Conservation (phyloP, 2,888 invertebrate species). For the Dicyrtomina minuta region DNA sequence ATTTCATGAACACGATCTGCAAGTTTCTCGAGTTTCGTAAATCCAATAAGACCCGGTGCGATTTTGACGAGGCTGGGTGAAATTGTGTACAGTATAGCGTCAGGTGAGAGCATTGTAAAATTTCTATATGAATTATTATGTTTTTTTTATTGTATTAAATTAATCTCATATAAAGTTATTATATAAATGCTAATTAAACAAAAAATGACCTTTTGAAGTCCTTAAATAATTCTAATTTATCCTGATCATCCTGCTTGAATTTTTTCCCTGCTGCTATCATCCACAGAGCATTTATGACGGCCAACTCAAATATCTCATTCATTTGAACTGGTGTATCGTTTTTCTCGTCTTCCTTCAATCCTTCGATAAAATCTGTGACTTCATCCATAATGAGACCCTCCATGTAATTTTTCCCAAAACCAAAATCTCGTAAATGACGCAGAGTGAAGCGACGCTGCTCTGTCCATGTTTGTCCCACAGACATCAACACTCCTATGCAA, state of each 20-base stretch:
- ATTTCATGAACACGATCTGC: conserved; percentile 8
- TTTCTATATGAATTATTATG: not conserved
- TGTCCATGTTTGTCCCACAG: not conserved
- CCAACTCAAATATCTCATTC: conserved; percentile 4
- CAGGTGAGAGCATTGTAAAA: conserved; percentile 1
- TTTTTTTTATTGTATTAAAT: too few relatives aligned
- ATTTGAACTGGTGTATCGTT: not conserved
- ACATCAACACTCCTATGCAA: not conserved
- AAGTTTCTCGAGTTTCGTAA: not conserved
- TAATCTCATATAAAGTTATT: too few relatives aligned
- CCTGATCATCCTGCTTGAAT: conserved; percentile 8
- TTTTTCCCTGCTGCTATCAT: not conserved
- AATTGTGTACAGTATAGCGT: not conserved
- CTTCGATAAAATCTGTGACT: not conserved
- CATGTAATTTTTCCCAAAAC: conserved; percentile 10
- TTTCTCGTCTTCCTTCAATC: not conserved
- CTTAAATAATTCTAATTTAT: not conserved
- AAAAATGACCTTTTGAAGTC: not conserved
- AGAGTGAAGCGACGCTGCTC: not conserved
- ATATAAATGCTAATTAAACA: too few relatives aligned
- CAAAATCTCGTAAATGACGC: conserved; percentile 9
- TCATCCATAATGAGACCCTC: conserved; percentile 6
- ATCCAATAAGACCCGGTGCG: conserved; percentile 4
- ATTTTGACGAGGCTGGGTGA: conserved; percentile 8
- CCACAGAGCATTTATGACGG: conserved; percentile 3